phyloP scores from a whole-genome alignment of 2,888 invertebrate genomes.

The Elmis aenea region DNA sequence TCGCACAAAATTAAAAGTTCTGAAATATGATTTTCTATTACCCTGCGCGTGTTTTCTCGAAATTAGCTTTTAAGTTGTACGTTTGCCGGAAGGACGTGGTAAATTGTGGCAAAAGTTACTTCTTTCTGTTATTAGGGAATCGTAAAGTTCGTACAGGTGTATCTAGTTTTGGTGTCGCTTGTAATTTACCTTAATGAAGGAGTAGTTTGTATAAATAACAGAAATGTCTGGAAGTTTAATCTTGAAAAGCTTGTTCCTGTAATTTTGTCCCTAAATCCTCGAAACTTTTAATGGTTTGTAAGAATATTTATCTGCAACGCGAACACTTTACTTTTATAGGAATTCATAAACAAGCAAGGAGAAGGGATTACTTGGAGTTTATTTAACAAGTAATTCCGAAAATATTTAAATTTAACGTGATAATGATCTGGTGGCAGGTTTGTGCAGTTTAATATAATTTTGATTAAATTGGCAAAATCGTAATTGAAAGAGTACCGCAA shows the following conservation, averaged over 20 bases:
- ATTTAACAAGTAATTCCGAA: too few relatives aligned
- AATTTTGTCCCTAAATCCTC: conserved; percentile 11
- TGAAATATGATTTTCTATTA: conserved; percentile 18
- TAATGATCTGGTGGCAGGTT: too few relatives aligned
- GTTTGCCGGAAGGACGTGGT: conserved; percentile 7
- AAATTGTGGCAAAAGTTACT: conserved; percentile 10
- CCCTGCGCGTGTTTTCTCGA: conserved; percentile 6
- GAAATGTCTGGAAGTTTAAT: conserved; percentile 13
- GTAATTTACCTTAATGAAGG: conserved; percentile 3
- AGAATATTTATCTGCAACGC: conserved; percentile 2
- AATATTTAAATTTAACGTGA: too few relatives aligned
- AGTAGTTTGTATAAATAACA: conserved; percentile 11
- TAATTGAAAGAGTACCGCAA: too few relatives aligned
- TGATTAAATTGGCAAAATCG: too few relatives aligned
- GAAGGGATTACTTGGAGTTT: too few relatives aligned
- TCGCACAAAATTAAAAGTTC: conserved; percentile 19
- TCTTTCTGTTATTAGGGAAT: conserved; percentile 18
- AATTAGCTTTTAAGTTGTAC: conserved; percentile 11
- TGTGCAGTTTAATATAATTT: too few relatives aligned
- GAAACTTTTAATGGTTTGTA: conserved; percentile 2
- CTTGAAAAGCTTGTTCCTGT: conserved; percentile 9
- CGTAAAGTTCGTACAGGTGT: conserved; percentile 13
- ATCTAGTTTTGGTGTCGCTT: not conserved
- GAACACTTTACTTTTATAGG: conserved; percentile 1
- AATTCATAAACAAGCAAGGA: too few relatives aligned